Evolutionary conservation across 2,797 vertebrate species (phyloP).

Genomic region (Eutrigla gurnardus): DNA sequence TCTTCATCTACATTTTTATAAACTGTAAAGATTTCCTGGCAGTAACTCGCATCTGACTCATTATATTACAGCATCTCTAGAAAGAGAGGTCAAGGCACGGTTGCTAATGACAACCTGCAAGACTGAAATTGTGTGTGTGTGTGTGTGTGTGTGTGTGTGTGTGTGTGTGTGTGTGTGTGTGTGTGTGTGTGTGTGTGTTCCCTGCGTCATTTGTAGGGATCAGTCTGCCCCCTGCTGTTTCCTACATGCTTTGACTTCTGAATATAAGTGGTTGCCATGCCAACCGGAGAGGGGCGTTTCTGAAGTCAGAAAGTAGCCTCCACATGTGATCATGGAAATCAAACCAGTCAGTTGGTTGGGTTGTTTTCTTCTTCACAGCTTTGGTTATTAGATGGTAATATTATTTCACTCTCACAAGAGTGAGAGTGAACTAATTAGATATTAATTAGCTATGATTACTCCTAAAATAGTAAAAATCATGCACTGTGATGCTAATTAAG

Average conservation of each 20-base stretch:
- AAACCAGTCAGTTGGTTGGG: constrained; percentile 9
- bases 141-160: constrained; percentile 20
- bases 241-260: constrained; percentile 38
- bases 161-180: constrained; percentile 24
- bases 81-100: constrained; percentile 69
- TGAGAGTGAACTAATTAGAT: constrained; percentile 13
- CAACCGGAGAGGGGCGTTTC: constrained; percentile 53
- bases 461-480: not conserved
- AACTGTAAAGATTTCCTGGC: constrained; percentile 26
- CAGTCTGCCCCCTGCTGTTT: constrained; percentile 83
- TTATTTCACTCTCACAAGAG: not conserved
- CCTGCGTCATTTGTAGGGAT: constrained; percentile 62
- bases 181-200: constrained; percentile 12
- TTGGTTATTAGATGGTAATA: not conserved
- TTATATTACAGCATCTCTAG: constrained; percentile 54
- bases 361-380: not conserved
- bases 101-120: constrained; percentile 82
- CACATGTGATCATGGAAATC: constrained; percentile 49
- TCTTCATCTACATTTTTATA: constrained; percentile 34
- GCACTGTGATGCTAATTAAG: not conserved
- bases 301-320: constrained; percentile 58
- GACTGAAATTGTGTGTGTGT: constrained; percentile 28
- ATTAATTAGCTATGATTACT: constrained; percentile 22
- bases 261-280: constrained; percentile 63
- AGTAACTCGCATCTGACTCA: constrained; percentile 61